Base-by-base conservation (phyloP, 1,140 invertebrate genomes). In the Drosophila grimshawi region DNA sequence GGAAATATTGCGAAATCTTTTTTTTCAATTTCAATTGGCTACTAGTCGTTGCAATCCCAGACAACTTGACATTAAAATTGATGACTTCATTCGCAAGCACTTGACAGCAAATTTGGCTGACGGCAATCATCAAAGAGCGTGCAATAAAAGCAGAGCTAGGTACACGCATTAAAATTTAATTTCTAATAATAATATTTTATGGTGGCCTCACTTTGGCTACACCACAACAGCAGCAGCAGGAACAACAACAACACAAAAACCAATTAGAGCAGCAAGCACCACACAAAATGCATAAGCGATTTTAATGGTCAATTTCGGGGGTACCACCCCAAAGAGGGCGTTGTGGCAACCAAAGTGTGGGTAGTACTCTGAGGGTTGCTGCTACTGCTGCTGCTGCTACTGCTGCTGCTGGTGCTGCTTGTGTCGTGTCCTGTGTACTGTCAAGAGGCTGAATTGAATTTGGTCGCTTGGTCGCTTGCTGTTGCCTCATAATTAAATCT, bases 101-200 rank as follows among this genome's bases (percentile, higher is more conserved):
- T 55, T 61, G 33, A 41, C 29, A 30, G 32, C 75, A 30, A 46
- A 49, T 64, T 53, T 35, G 19, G 57, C 51, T 39, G 43, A 5
- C 49, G 71, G n/a, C 65, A 76, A 78, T 76, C 41, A 43, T 43
- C 56, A 5, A 62, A 56, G 62, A 78, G 72, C 65, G 30, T 75
- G 76, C 76, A 49, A 71, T 78, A 76, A 76, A 78, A 76, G 41
- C 37, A 39, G 39, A 37, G 49, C 63, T 73, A 73, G 63, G 43
- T 57, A 55, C 53, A 57, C 65, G 59, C 65, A 78, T 76, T 66
- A 67, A 79, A 78, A 72, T 66, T 71, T 71, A 76, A 79, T 79
- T 76, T 79, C 67, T 79, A 76, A 71, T 76, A 76, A 76, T 76
- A 79, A 79, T 76, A 76, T 79, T 79, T 78, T 78, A 78, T 78